Evolutionary conservation across 64 coral and sea anemone species (phyloP).

Genomic region (Platygyra sinensis): DNA sequence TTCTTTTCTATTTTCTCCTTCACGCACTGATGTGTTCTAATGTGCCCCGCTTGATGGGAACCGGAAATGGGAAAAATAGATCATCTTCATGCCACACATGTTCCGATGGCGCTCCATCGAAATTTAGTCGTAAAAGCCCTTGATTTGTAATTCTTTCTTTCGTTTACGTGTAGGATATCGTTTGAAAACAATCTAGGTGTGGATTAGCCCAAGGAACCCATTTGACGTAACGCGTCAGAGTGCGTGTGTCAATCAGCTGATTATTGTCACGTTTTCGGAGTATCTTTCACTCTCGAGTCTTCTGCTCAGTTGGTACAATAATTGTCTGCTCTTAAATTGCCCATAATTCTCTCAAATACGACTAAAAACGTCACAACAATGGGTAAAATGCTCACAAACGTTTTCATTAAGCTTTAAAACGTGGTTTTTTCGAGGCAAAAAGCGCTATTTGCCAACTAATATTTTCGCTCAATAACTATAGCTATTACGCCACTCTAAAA

Average conservation of each 20-base stretch:
- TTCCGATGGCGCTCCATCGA: too few relatives aligned
- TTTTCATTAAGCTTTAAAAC: not conserved
- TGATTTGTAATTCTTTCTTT: not conserved
- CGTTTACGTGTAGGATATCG: not conserved
- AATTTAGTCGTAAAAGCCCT: too few relatives aligned
- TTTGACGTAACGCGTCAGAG: constrained; percentile 10
- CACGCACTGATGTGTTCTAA: not conserved
- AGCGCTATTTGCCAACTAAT: not conserved
- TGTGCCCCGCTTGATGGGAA: not conserved
- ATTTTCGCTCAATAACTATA: not conserved
- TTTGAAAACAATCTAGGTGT: not conserved
- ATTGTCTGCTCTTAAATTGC: not conserved
- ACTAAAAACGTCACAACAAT: not conserved
- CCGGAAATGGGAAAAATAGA: constrained; percentile 11
- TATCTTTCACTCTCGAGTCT: not conserved
- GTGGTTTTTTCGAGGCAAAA: not conserved
- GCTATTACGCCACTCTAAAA: constrained; percentile 19
- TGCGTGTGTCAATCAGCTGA: not conserved
- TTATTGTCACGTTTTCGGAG: not conserved
- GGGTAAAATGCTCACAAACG: not conserved
- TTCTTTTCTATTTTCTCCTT: too few relatives aligned
- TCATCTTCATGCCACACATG: not conserved
- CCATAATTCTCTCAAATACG: not conserved
- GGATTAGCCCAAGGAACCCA: not conserved
- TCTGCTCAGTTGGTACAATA: not conserved